Percentiles rank a stretch among this genome's conserved stretches.
Conservation (phyloP, 1,140 invertebrate species). For the Nebria ingens region DNA sequence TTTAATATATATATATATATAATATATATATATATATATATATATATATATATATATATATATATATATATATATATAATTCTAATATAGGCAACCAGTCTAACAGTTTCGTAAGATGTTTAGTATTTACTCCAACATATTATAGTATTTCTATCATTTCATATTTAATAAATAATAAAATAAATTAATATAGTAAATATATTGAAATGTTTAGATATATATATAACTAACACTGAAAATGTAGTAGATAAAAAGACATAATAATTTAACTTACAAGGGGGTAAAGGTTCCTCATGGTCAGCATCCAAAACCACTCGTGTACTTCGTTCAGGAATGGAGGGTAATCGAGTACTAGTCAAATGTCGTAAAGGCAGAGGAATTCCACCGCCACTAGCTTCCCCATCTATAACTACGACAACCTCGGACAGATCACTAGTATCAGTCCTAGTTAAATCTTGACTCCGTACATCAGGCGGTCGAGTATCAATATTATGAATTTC, state of each 20-base stretch:
- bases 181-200: constrained; percentile 6
- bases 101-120: too few species aligned
- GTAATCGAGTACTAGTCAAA: constrained; percentile 61
- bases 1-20: too few species aligned
- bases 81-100: too few species aligned
- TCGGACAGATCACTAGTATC: constrained; percentile 18
- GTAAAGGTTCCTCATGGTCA: constrained; percentile 69
- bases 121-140: too few species aligned
- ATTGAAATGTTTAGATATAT: background rate
- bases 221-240: constrained; percentile 4
- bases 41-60: too few species aligned
- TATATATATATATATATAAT: too few species aligned
- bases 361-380: constrained; percentile 55
- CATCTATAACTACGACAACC: constrained; percentile 22
- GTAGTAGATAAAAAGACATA: background rate
- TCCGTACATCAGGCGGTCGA: constrained; percentile 23
- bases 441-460: constrained; percentile 19
- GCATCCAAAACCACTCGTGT: constrained; percentile 50
- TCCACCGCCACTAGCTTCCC: constrained; percentile 29
- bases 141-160: too few species aligned
- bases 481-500: constrained; percentile 21
- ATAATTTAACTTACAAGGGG: constrained; percentile 52
- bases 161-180: constrained; percentile 6
- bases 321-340: constrained; percentile 67
- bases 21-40: too few species aligned